phyloP scores from a whole-genome alignment of 1,140 invertebrate species.

The Bombus waltoni region DNA sequence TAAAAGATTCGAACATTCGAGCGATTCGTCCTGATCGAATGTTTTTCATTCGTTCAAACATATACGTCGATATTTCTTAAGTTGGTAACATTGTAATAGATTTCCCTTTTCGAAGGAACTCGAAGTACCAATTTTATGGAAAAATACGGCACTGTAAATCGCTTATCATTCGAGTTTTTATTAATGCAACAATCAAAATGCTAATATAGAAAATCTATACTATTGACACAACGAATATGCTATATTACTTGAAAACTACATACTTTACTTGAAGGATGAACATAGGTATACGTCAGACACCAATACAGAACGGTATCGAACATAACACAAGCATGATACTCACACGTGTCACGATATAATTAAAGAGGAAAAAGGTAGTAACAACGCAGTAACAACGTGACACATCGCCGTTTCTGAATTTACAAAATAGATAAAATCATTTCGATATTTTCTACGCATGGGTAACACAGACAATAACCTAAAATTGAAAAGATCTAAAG shows the following conservation, averaged over 20 bases:
- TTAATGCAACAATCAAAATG: background rate
- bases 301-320: background rate
- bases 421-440: background rate
- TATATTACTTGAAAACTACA: background rate
- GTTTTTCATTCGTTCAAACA: too few relatives aligned
- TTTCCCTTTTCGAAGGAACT: background rate
- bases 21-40: background rate
- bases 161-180: background rate
- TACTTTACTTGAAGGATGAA: background rate
- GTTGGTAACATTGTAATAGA: background rate
- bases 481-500: constrained; percentile 19
- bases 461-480: background rate
- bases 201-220: background rate
- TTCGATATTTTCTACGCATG: constrained; percentile 8
- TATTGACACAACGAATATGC: background rate
- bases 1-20: background rate
- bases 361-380: constrained; percentile 3
- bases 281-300: background rate
- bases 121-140: background rate
- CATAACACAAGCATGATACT: background rate
- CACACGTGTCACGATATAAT: constrained; percentile 5
- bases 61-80: background rate
- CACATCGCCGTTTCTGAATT: background rate
- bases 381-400: background rate
- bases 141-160: background rate